Conservation (phyloP, 2,113 vertebrate genomes). For the Phyllostomus discolor region DNA sequence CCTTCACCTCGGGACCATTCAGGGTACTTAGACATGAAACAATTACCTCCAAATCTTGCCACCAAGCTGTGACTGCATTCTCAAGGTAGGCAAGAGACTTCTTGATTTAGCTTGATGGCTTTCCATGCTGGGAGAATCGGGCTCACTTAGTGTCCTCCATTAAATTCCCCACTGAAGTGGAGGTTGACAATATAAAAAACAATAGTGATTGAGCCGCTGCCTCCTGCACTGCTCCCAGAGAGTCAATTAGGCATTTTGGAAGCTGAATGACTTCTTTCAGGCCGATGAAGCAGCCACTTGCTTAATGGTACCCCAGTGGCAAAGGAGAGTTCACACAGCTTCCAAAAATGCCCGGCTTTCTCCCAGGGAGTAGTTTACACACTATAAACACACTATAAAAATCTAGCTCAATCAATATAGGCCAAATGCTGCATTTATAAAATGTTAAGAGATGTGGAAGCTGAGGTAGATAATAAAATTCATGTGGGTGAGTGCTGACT, state of each 20-base stretch:
- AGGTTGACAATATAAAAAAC: slow-evolving; percentile 20
- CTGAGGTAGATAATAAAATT: neutral
- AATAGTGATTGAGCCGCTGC: slow-evolving; percentile 6
- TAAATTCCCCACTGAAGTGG: slow-evolving; percentile 9
- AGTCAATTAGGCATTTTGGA: slow-evolving; percentile 11
- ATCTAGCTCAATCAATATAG: slow-evolving; percentile 2
- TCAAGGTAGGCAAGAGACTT: neutral
- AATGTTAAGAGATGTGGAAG: neutral
- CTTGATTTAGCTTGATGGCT: neutral
- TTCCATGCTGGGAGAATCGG: neutral
- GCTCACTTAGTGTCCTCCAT: neutral
- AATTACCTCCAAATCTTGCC: neutral
- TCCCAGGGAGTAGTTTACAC: neutral
- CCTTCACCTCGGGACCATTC: neutral
- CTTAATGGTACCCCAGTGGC: slow-evolving; percentile 19
- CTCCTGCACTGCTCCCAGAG: neutral
- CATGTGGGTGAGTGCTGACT: neutral
- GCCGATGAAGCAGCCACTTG: neutral
- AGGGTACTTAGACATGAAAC: neutral
- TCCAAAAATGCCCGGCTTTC: neutral
- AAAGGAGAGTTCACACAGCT: neutral
- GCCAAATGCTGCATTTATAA: slow-evolving; percentile 18
- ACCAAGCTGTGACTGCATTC: neutral
- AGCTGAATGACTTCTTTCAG: neutral
- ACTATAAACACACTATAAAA: neutral